phyloP scores from a whole-genome alignment of 2,797 vertebrate genomes.

The Coccyzus lansbergi region DNA sequence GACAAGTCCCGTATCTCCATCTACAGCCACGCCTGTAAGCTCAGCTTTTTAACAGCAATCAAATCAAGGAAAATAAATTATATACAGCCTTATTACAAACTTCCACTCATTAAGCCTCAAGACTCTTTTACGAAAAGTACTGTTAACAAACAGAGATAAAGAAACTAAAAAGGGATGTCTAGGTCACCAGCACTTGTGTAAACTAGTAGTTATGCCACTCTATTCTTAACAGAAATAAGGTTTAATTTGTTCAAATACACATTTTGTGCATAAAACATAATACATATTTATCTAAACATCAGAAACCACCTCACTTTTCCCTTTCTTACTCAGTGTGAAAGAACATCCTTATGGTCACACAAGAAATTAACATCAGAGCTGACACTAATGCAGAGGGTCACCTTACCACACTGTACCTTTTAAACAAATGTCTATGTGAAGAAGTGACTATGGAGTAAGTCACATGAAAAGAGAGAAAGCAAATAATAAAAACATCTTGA shows the following conservation, averaged over 20 bases:
- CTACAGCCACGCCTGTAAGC: rapidly evolving
- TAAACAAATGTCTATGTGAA: neutral
- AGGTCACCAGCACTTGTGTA: neutral
- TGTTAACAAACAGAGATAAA: neutral
- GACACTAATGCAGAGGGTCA: neutral
- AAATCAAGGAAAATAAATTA: neutral
- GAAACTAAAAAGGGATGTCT: neutral
- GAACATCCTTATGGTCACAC: neutral
- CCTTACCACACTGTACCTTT: neutral
- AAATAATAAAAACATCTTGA: neutral
- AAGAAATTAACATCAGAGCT: neutral
- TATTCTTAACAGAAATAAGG: neutral
- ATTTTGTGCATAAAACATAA: neutral
- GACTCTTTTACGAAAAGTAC: neutral
- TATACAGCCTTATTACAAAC: neutral
- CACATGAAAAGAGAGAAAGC: neutral
- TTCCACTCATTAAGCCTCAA: neutral
- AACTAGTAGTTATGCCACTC: neutral
- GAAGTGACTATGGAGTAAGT: neutral
- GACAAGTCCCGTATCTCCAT: neutral
- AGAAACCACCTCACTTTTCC: neutral
- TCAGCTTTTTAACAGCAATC: neutral
- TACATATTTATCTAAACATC: neutral
- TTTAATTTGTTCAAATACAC: neutral
- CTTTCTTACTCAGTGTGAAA: neutral